Percentiles rank a stretch among this genome's conserved stretches.
Conservation (phyloP, 2,797 vertebrate species). For the Furcifer pardalis region DNA sequence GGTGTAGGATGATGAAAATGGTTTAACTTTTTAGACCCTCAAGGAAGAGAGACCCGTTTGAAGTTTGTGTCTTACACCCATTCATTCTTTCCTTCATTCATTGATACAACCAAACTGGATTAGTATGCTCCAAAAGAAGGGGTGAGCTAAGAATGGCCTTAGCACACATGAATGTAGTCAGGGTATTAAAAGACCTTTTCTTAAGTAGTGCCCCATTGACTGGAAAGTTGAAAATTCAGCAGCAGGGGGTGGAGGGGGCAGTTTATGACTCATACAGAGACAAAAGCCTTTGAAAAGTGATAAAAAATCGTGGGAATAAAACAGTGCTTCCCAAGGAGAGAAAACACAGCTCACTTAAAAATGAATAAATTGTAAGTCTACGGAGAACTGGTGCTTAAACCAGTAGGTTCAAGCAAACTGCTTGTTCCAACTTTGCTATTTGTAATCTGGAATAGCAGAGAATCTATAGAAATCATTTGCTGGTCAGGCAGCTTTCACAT, state of each 20-base stretch:
- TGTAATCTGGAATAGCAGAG: neutral
- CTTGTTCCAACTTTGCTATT: neutral
- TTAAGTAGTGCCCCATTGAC: conserved; percentile 27
- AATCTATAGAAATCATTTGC: conserved; percentile 1
- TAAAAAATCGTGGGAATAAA: conserved; percentile 32
- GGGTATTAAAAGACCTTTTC: conserved; percentile 31
- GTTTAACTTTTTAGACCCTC: neutral
- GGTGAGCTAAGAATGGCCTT: conserved; percentile 38
- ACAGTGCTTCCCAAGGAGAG: conserved; percentile 19
- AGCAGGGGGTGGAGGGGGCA: neutral
- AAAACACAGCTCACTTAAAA: conserved; percentile 19
- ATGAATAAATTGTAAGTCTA: neutral
- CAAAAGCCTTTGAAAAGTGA: conserved; percentile 38
- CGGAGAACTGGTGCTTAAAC: conserved; percentile 35
- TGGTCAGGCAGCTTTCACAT: neutral
- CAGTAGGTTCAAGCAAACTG: conserved; percentile 15
- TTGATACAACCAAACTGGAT: conserved; percentile 27
- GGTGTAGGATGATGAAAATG: conserved; percentile 1
- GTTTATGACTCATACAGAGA: conserved; percentile 32
- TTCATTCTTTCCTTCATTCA: conserved; percentile 28
- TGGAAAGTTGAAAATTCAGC: conserved; percentile 42
- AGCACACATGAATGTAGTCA: conserved; percentile 37
- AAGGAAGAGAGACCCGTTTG: conserved; percentile 34
- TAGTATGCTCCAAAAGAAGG: conserved; percentile 31
- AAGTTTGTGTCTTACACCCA: conserved; percentile 49